Evolutionary conservation across 2,797 vertebrate species (phyloP).

Genomic region (Podargus strigoides): DNA sequence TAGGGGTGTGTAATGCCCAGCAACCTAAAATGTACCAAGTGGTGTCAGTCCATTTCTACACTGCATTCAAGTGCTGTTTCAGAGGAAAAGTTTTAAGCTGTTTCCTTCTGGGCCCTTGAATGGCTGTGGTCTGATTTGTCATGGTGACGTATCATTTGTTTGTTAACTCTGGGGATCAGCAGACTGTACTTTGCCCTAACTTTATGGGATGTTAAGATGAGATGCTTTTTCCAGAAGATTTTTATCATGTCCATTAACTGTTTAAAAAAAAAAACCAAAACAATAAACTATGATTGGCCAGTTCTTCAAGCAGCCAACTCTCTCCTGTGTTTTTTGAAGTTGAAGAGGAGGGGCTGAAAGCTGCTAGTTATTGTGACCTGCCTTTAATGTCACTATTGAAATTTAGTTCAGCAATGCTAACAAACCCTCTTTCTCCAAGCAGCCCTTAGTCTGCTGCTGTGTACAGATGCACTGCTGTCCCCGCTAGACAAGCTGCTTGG

Average conservation of each 20-base stretch:
- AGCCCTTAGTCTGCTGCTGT: not conserved
- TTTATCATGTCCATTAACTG: not conserved
- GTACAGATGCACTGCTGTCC: not conserved
- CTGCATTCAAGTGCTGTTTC: not conserved
- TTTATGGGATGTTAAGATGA: not conserved
- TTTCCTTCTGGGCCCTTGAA: not conserved
- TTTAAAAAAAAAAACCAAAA: not conserved
- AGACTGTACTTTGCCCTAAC: not conserved
- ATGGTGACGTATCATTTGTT: accelerated
- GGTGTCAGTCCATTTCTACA: not conserved
- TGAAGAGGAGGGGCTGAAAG: not conserved
- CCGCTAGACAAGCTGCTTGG: not conserved
- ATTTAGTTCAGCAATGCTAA: not conserved
- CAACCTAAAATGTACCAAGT: not conserved
- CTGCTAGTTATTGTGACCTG: not conserved
- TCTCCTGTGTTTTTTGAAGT: not conserved
- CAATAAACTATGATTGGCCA: not conserved
- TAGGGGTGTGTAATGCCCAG: not conserved
- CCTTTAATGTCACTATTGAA: not conserved
- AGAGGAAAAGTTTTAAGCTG: not conserved
- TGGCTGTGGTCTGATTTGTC: not conserved
- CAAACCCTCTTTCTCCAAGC: not conserved
- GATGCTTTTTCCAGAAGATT: not conserved
- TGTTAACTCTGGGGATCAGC: not conserved
- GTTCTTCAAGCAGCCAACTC: not conserved